Conservation (phyloP, 2,797 vertebrate genomes). For the Anomalospiza imberbis region DNA sequence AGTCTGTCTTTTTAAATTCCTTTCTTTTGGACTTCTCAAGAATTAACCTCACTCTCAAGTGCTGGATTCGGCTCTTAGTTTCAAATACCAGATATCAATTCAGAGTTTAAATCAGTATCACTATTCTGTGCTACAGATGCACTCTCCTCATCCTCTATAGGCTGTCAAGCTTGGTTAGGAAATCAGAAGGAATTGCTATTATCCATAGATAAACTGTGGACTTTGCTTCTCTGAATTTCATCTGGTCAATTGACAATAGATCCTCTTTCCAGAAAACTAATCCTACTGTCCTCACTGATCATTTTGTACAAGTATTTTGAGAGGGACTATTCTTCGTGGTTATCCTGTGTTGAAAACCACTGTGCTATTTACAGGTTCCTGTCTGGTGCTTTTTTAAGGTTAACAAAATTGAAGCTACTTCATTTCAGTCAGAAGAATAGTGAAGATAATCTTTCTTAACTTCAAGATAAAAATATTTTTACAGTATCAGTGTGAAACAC, state of each 20-base stretch:
- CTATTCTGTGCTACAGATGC: background rate
- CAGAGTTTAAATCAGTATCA: background rate
- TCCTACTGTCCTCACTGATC: background rate
- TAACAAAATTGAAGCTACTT: background rate
- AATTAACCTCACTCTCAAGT: background rate
- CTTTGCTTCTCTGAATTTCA: background rate
- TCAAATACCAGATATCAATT: background rate
- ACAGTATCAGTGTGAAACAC: background rate
- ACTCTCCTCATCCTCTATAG: background rate
- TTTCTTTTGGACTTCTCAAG: background rate
- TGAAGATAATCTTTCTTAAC: conserved; percentile 12
- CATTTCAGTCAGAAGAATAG: background rate
- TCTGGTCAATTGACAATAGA: background rate
- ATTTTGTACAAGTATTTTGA: background rate
- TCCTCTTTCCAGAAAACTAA: background rate
- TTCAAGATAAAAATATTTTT: conserved; percentile 28
- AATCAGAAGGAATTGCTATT: background rate
- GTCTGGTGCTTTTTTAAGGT: background rate
- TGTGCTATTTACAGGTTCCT: background rate
- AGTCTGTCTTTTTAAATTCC: background rate
- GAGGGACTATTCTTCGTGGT: background rate
- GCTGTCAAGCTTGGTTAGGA: background rate
- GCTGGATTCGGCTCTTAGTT: background rate
- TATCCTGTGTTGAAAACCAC: background rate
- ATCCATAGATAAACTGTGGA: background rate